phyloP scores from a whole-genome alignment of 2,888 invertebrate genomes.

The Parapristionchus giblindavisi region DNA sequence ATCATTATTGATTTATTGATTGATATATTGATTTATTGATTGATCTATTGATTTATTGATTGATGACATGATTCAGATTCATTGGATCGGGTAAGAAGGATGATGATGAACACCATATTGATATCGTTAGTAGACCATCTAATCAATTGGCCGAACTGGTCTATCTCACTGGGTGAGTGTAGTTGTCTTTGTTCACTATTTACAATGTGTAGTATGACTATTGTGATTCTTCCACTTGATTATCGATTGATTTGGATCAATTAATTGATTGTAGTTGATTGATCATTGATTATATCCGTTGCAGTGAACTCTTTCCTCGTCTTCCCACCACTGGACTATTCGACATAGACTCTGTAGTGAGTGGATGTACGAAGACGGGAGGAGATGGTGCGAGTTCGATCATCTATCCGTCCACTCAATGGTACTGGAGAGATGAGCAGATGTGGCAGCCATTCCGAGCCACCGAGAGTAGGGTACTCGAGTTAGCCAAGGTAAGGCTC shows the following conservation, averaged over 20 bases:
- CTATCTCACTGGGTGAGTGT: slow-evolving; percentile 82
- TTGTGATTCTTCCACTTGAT: neutral
- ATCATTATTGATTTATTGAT: neutral
- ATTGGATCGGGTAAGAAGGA: slow-evolving; percentile 79
- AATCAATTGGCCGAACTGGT: slow-evolving; percentile 98
- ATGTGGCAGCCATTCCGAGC: slow-evolving; percentile 45
- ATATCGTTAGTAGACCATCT: slow-evolving; percentile 82
- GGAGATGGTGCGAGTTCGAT: slow-evolving; percentile 7
- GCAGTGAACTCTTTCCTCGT: slow-evolving; percentile 89
- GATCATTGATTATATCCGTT: slow-evolving; percentile 24
- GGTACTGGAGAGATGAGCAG: slow-evolving; percentile 46
- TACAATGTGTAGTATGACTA: too few relatives aligned
- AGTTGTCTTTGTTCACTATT: slow-evolving; percentile 33
- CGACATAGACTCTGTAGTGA: slow-evolving; percentile 82
- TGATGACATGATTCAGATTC: neutral
- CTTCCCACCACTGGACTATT: slow-evolving; percentile 94
- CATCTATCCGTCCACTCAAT: neutral
- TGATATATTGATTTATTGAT: neutral
- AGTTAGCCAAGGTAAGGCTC: slow-evolving; percentile 44
- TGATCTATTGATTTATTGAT: neutral
- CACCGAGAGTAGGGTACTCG: slow-evolving; percentile 42
- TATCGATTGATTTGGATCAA: neutral
- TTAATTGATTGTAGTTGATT: neutral
- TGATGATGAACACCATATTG: slow-evolving; percentile 62
- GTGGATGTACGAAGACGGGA: neutral